Base-by-base conservation (phyloP, 2,888 invertebrate species). In the Synanthedon vespiformis region DNA sequence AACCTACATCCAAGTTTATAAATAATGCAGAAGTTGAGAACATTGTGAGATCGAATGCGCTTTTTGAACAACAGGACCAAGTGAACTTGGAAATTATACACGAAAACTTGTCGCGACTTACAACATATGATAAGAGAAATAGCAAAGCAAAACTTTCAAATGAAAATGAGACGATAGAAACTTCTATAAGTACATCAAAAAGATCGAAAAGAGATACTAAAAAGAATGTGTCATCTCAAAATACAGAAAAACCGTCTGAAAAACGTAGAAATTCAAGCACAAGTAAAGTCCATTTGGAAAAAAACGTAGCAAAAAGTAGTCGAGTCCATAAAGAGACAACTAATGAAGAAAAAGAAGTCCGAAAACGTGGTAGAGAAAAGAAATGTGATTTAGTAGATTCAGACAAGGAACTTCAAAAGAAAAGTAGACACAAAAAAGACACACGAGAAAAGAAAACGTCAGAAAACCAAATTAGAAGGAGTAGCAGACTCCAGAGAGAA, bases 91-190 rank as follows among this genome's bases (percentile, higher is more conserved):
- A 82, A 44, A 77, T 80, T 51, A 70, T 82, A 11, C 65, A 58
- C 44, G 76, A 78, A 66, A 83, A 84, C 57, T 69, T 83, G 57
- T 64, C 69, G 40, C 64, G 77, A 10, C 63, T 82, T 12, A 79
- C 8, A 34, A 34, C 34, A 10, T 10, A 34, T 34, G 10, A 74
- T 62, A 74, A 48, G 48, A 72, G 68, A 57, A 58, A 47, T 47
- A 56, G 12, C 16, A 48, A 55, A 14, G 41, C 40, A 54, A 59
- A 16, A 56, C 8, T 10, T 48, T 11, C 22, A 48, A 48, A 48
- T 48, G 22, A 48, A 14, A 48, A 1, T 50, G 12, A 50, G 34
- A 34, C 2, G 8, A 34, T 8, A 34, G 34, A 34, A 34, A 34
- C 34, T 10, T 10, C 34, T 34, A 34, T 34, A 34, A 34, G 2